Evolutionary conservation across 2,113 vertebrate species (phyloP).

Genomic region (Azemiops feae): DNA sequence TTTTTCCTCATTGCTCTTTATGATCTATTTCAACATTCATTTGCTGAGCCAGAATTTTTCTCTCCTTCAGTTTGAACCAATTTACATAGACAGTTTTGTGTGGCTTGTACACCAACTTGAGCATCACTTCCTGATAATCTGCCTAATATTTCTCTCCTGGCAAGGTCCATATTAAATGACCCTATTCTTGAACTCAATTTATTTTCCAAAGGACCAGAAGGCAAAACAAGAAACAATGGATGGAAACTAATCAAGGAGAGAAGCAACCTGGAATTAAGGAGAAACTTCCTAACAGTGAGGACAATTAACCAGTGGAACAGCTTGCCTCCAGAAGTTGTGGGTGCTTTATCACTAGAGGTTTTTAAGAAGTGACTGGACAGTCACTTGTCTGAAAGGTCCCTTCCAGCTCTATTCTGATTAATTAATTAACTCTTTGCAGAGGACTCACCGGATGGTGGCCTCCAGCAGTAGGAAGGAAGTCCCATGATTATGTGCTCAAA

Average conservation of each 20-base stretch:
- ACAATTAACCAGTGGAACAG: too few relatives aligned
- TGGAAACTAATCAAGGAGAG: too few relatives aligned
- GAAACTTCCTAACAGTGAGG: too few relatives aligned
- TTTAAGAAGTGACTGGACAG: too few relatives aligned
- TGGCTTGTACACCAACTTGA: neutral
- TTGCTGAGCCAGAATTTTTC: neutral
- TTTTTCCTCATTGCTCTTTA: neutral
- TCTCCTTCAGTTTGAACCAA: neutral
- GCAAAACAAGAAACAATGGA: too few relatives aligned
- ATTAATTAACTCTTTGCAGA: neutral
- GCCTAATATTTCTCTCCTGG: neutral
- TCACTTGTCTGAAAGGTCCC: too few relatives aligned
- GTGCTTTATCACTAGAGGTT: too few relatives aligned
- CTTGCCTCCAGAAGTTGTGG: too few relatives aligned
- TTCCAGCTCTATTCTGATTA: too few relatives aligned
- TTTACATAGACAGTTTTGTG: neutral
- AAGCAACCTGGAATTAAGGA: too few relatives aligned
- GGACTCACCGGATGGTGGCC: neutral
- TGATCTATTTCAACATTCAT: neutral
- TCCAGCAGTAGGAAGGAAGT: neutral
- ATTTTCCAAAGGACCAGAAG: too few relatives aligned
- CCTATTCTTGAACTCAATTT: neutral
- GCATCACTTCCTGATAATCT: neutral
- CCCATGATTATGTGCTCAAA: neutral
- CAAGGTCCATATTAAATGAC: neutral